Evolutionary conservation across 2,113 vertebrate genomes (phyloP), one percentile per base, ranked within the genome.

Genomic region (Pipra filicauda): DNA sequence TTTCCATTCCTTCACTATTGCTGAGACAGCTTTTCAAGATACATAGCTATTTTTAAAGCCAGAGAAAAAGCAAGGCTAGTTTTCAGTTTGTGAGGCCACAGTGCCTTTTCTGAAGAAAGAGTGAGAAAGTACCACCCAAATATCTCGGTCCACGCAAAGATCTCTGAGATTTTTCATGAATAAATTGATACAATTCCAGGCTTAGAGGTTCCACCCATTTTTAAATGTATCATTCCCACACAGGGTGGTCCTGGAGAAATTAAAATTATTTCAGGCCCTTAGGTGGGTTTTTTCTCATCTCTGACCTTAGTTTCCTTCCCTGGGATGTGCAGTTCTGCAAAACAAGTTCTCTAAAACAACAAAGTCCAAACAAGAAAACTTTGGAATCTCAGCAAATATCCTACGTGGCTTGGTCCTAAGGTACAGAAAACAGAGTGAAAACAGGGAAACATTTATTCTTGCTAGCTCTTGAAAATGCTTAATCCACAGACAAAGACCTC

Each of bases 21-120:
- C 87, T 94, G 81, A 96, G 59, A 59, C 82, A 85, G 92, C 82
- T 96, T 96, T 96, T 95, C 82, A 94, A 77, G 89, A 91, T 67
- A 81, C 43, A 58, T 0, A 55, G 59, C 43, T 91, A 89, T 85
- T 96, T 91, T 90, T 80, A 85, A 85, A 88, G 35, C 15, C 35
- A 77, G 35, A 33, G 64, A 19, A 70, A 88, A 88, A 71, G 17
- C 59, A 64, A 57, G 39, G 27, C 33, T 66, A 66, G 10, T 88
- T 91, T 85, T 85, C 61, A 87, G 17, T 89, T 94, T 93, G 70
- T 91, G 75, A 86, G 85, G 75, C 88, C 80, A 69, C 70, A 31
- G 33, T n/a, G 81, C 31, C 65, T 93, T 30, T 89, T 79, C 87
- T 67, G n/a, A 87, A 96, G 55, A 67, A 77, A 69, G 37, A 62